Evolutionary conservation across 2,888 invertebrate genomes (phyloP).

Genomic region (Dinocampus coccinellae): DNA sequence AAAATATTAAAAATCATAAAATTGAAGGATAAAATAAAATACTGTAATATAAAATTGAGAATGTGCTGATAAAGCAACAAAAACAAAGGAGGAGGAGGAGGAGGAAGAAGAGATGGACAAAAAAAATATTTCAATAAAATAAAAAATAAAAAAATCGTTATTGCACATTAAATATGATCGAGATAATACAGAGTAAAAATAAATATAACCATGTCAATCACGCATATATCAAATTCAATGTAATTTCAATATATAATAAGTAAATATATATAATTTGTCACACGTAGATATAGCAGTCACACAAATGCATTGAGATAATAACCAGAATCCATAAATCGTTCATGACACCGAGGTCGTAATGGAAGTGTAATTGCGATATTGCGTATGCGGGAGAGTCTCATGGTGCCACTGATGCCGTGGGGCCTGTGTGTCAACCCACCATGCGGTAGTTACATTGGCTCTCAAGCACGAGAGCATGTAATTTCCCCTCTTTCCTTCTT

Average conservation of each 20-base stretch:
- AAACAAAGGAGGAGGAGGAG: too few species aligned
- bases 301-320: constrained; percentile 37
- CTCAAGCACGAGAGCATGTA: constrained; percentile 20
- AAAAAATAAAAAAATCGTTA: too few species aligned
- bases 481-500: constrained; percentile 38
- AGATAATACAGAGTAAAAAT: too few species aligned
- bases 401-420: constrained; percentile 23
- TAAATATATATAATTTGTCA: background rate
- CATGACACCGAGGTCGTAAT: constrained; percentile 42
- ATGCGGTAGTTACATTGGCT: constrained; percentile 29
- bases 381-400: constrained; percentile 35
- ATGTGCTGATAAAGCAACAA: too few species aligned
- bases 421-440: constrained; percentile 7
- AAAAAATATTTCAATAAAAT: too few species aligned
- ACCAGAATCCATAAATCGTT: constrained; percentile 44
- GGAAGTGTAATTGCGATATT: constrained; percentile 42
- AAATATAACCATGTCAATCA: too few species aligned
- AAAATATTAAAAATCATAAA: too few species aligned
- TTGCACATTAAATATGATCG: too few species aligned
- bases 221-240: too few species aligned
- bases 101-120: too few species aligned
- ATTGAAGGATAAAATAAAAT: too few species aligned
- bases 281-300: constrained; percentile 23
- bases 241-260: background rate
- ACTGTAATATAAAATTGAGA: too few species aligned